Evolutionary conservation across 2,888 invertebrate species (phyloP), one percentile per base, ranked within the genome.

Genomic region (Eupithecia tripunctaria): DNA sequence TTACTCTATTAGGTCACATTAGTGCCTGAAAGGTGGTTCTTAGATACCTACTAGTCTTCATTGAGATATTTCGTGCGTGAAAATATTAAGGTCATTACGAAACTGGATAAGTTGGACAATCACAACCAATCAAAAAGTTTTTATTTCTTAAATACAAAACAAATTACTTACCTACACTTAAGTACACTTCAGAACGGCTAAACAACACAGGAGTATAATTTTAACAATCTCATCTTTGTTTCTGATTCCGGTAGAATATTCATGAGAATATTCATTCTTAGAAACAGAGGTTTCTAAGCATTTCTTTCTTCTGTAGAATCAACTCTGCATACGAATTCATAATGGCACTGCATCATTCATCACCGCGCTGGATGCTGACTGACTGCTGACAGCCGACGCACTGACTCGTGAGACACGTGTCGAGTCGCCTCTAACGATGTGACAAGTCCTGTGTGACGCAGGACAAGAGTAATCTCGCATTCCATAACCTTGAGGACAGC

Each of bases 281-380:
- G n/a, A n/a, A n/a, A n/a, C n/a, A n/a, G n/a, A n/a, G n/a, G n/a
- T 51, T n/a, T 47, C 47, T 21, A 21, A n/a, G n/a, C n/a, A 51
- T 10, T n/a, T 18, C 0, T 43, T 43, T n/a, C 18, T n/a, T 43
- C 2, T 51, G 10, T 21, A 21, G 47, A 10, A 51, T 21, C 21
- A 51, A 51, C 21, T 21, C 21, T 51, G 47, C n/a, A 21, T 51
- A 51, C 10, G 10, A n/a, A 51, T 21, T 6, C 8, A 25, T 63
- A 36, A 10, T 64, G 21, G n/a, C 6, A 64, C 32, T 69, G 47
- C 60, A 62, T 25, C 71, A 68, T 76, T 80, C 76, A 78, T 80
- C 77, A 80, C 64, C 47, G 63, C 67, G 74, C 73, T 78, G 77
- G 73, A 47, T 70, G 75, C 73, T 78, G 77, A 77, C 74, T 63